A percentile compares a stretch with the other conserved stretches of the same genome.
These are phyloP conservation scores for Machimus atricapillus DNA, from an alignment of 2,888 invertebrate species.

Conservation along the genomic window DNA sequence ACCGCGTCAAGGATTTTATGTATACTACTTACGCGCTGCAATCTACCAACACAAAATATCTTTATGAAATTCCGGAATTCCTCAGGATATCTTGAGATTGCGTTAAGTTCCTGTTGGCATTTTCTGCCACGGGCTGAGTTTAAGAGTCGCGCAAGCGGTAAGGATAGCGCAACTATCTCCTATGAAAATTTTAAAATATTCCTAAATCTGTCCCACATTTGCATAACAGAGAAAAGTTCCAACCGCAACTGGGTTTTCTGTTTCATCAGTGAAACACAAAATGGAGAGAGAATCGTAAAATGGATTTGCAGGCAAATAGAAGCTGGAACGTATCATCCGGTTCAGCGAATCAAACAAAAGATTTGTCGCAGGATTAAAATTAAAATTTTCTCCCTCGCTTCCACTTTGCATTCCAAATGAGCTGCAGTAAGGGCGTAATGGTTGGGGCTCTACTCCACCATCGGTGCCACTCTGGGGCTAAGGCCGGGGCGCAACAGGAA, in stretches of 20 bases:
- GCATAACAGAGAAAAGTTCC: slow-evolving; percentile 8
- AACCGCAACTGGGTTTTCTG: slow-evolving; percentile 8
- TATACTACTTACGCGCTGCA: neutral
- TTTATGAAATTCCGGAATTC: neutral
- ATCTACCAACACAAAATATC: neutral
- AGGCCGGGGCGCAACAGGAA: neutral
- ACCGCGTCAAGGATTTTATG: neutral
- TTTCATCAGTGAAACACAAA: slow-evolving; percentile 9
- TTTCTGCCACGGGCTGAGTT: neutral
- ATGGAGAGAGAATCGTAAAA: neutral
- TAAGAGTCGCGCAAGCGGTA: neutral
- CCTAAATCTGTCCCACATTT: neutral
- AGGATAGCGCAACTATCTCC: neutral
- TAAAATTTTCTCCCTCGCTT: slow-evolving; percentile 31
- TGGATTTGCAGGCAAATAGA: slow-evolving; percentile 25
- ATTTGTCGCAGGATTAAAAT: slow-evolving; percentile 37
- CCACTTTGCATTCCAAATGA: slow-evolving; percentile 33
- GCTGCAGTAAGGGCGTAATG: slow-evolving; percentile 28
- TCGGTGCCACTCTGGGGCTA: neutral
- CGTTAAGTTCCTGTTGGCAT: neutral
- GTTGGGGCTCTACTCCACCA: neutral
- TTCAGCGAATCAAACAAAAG: slow-evolving; percentile 31
- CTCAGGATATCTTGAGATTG: neutral
- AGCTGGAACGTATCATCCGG: slow-evolving; percentile 24
- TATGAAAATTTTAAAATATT: neutral